A percentile compares a stretch with the other conserved stretches of the same genome.
Evolutionary conservation across 2,888 invertebrate species (phyloP).

Genomic region (Ctena decussata): DNA sequence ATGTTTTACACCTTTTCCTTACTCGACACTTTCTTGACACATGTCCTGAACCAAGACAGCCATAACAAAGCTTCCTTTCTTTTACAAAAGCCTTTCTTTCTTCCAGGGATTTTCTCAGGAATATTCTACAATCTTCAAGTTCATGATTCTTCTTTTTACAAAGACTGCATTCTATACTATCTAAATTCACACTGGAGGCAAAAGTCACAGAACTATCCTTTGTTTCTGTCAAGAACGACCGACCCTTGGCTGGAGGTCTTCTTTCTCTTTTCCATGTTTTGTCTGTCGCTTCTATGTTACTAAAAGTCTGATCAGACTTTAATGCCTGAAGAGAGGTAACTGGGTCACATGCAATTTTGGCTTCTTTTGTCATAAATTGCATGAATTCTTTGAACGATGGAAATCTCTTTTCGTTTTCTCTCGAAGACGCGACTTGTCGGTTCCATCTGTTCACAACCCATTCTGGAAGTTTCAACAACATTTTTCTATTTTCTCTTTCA

Average conservation of each 20-base stretch:
- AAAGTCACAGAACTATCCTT: neutral
- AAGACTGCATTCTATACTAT: neutral
- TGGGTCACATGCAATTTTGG: conserved; percentile 61
- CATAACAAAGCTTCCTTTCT: no score
- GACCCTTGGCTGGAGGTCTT: neutral
- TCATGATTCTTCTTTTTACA: neutral
- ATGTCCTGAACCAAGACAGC: conserved; percentile 8
- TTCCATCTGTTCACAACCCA: conserved; percentile 46
- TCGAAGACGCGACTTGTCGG: conserved; percentile 17
- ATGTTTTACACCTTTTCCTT: conserved; percentile 3
- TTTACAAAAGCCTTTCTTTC: neutral
- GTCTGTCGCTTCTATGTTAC: neutral
- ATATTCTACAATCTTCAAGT: neutral
- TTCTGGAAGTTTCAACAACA: conserved; percentile 57
- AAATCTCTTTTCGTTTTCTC: conserved; percentile 19
- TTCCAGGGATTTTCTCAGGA: neutral
- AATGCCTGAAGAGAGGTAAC: conserved; percentile 42
- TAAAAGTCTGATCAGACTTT: neutral
- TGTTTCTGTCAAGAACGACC: neutral
- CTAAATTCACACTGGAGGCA: neutral
- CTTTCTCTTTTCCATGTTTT: neutral
- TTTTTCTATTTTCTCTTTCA: conserved; percentile 56
- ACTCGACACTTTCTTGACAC: conserved; percentile 11
- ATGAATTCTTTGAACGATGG: conserved; percentile 53
- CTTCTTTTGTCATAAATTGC: conserved; percentile 46